Evolutionary conservation across 2,888 invertebrate genomes (phyloP).

Genomic region (Apodemia zela): DNA sequence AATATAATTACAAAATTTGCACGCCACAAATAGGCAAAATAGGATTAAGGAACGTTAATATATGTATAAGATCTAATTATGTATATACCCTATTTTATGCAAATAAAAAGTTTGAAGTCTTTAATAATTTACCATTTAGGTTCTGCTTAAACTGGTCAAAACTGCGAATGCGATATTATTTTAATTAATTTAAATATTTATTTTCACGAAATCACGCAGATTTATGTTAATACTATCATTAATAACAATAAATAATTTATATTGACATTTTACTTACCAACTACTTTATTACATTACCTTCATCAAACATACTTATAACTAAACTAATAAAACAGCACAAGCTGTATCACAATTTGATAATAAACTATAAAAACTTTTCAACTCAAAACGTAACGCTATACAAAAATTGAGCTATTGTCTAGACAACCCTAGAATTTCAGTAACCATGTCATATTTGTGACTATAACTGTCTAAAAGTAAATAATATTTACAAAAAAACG

Average conservation of each 20-base stretch:
- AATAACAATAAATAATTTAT: conserved; percentile 42
- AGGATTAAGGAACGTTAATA: no score
- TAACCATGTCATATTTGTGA: conserved; percentile 61
- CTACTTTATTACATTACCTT: conserved; percentile 55
- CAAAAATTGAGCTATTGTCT: conserved; percentile 73
- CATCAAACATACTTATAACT: conserved; percentile 56
- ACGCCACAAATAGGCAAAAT: no score
- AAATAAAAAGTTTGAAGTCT: no score
- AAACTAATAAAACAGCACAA: conserved; percentile 60
- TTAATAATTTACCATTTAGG: no score
- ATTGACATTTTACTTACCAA: conserved; percentile 60
- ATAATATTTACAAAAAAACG: conserved; percentile 60
- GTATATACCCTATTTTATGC: no score
- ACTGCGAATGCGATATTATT: no score
- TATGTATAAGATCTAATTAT: no score
- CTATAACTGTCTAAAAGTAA: conserved; percentile 38
- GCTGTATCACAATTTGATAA: conserved; percentile 66
- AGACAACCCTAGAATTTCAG: conserved; percentile 74
- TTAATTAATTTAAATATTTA: neutral
- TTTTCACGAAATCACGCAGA: conserved; percentile 26
- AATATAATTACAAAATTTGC: no score
- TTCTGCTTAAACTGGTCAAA: no score
- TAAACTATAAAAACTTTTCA: conserved; percentile 55
- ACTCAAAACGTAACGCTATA: conserved; percentile 57
- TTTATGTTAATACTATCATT: conserved; percentile 52